Evolutionary conservation across 2,888 invertebrate species (phyloP).

Genomic region (Spodoptera picta): DNA sequence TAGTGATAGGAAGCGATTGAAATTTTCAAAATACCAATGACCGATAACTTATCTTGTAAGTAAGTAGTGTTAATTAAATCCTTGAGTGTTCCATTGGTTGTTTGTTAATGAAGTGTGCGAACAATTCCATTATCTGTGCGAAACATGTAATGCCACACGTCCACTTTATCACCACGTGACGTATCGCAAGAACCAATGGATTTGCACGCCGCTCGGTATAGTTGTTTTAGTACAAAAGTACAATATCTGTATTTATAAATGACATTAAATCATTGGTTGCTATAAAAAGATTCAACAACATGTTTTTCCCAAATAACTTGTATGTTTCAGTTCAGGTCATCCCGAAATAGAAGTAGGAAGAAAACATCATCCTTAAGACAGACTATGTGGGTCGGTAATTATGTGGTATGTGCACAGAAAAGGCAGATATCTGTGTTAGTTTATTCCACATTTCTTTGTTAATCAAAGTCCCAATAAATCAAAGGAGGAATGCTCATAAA

Average conservation of each 20-base stretch:
- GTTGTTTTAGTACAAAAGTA: too few species aligned
- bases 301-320: constrained; percentile 17
- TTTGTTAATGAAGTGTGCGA: constrained; percentile 4
- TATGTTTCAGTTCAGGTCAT: constrained; percentile 6
- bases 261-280: too few species aligned
- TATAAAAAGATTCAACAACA: constrained; percentile 10
- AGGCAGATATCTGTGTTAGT: constrained; percentile 13
- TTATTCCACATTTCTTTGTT: constrained; percentile 27
- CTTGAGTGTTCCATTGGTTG: not conserved
- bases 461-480: constrained; percentile 43
- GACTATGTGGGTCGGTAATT: constrained; percentile 38
- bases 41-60: constrained; percentile 24
- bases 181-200: not conserved
- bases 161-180: constrained; percentile 1
- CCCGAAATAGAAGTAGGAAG: constrained; percentile 47
- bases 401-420: constrained; percentile 37
- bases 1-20: constrained; percentile 17
- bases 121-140: constrained; percentile 19
- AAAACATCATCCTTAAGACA: constrained; percentile 26
- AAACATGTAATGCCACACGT: constrained; percentile 24
- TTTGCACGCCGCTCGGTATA: too few species aligned
- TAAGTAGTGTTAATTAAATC: constrained; percentile 1
- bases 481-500: constrained; percentile 50
- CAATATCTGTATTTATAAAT: too few species aligned
- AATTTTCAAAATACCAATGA: constrained; percentile 27